Conservation (phyloP, 2,113 vertebrate genomes). For the Panthera leo region DNA sequence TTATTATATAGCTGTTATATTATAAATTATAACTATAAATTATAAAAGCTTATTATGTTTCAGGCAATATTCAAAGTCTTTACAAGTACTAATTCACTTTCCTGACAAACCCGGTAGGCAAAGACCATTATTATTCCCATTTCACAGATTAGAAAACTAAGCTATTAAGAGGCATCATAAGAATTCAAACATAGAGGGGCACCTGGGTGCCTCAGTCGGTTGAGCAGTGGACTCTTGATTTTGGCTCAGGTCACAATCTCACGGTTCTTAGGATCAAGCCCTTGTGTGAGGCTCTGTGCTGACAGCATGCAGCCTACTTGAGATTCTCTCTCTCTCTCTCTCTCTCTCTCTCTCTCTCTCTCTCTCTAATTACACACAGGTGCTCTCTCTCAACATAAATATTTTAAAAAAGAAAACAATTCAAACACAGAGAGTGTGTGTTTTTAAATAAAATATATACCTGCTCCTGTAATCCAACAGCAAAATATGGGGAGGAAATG, state of each 20-base stretch:
- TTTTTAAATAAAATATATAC: constrained; percentile 4
- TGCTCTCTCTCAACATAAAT: too few relatives aligned
- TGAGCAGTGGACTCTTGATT: too few relatives aligned
- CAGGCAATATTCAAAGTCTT: background rate
- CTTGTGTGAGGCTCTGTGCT: too few relatives aligned
- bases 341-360: too few relatives aligned
- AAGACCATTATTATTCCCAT: background rate
- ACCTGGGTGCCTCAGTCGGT: too few relatives aligned
- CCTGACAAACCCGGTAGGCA: background rate
- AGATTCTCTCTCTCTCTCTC: too few relatives aligned
- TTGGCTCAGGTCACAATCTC: too few relatives aligned
- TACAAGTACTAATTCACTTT: background rate
- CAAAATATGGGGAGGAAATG: background rate
- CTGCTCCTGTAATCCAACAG: background rate
- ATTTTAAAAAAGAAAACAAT: background rate
- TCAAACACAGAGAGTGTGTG: background rate
- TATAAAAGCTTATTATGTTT: background rate
- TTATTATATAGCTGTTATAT: background rate
- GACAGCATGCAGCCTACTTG: too few relatives aligned
- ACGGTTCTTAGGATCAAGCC: too few relatives aligned
- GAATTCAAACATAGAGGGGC: background rate
- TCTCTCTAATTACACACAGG: too few relatives aligned
- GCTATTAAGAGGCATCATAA: background rate
- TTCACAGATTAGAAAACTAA: constrained; percentile 26
- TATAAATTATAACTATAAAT: too few relatives aligned